Evolutionary conservation across 2,113 vertebrate genomes (phyloP), one percentile per base, ranked within the genome.

Genomic region (Eretmochelys imbricata): DNA sequence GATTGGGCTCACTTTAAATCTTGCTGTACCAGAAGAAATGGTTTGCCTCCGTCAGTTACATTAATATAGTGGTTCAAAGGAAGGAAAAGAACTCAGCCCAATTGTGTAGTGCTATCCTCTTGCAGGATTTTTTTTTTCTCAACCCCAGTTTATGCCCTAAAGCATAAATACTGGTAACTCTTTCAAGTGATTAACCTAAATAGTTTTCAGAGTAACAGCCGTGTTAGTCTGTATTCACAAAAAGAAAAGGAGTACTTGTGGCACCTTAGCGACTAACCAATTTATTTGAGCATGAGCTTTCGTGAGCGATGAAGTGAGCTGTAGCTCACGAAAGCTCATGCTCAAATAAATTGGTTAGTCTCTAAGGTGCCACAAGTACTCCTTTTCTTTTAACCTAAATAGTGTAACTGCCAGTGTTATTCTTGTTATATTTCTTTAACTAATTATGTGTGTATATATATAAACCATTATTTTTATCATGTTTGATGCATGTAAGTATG

Each of bases 401-500:
- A 22, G n/a, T 72, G 35, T 38, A 38, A 72, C 17, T 72, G 22
- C n/a, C 19, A 3, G 65, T 78, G 46, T 3, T 82, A 51, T 17
- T 80, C n/a, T 75, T 82, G 3, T 82, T 91, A 16, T 46, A 42
- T 19, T 35, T 4, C 75, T 80, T 48, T 62, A 35, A 35, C 76
- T 88, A 72, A 84, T n/a, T 12, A 10, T 76, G 59, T 46, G n/a
- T 89, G 29, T 59, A 5, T 42, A 54, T 0, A 0, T 59, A 24
- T n/a, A 24, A 6, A 87, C 53, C 6, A 46, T 42, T 16, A 1
- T 62, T 24, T n/a, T 27, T 91, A 62, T 93, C 62, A 80, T 7
- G 7, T 90, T 46, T 76, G 84, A 0, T 80, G 82, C 65, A 82
- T 89, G 27, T 0, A 0, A 38, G 5, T 80, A 51, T 48, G 80